These are phyloP conservation scores for Cerastis leucographa DNA, from an alignment of 2,888 invertebrate species.

Conservation along the genomic window DNA sequence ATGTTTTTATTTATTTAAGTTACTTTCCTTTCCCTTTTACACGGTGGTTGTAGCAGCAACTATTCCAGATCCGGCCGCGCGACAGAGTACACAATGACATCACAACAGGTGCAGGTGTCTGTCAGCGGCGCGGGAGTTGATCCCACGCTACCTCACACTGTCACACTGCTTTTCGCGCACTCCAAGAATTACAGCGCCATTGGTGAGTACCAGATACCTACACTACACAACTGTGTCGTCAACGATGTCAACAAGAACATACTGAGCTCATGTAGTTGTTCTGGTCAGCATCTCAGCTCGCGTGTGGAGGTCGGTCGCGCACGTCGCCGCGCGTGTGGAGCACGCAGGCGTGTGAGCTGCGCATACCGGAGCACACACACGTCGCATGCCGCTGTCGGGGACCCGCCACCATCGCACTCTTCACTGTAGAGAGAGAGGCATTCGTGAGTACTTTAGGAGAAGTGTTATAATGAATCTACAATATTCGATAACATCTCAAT, in stretches of 20 bases:
- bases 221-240: neutral
- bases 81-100: slow-evolving; percentile 92
- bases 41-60: slow-evolving; percentile 74
- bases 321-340: slow-evolving; percentile 86
- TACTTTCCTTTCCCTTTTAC: slow-evolving; percentile 46
- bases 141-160: slow-evolving; percentile 80
- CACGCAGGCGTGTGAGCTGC: slow-evolving; percentile 84
- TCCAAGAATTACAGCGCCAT: slow-evolving; percentile 84
- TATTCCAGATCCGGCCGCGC: slow-evolving; percentile 91
- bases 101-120: slow-evolving; percentile 87
- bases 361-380: slow-evolving; percentile 81
- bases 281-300: slow-evolving; percentile 80
- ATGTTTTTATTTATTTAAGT: slow-evolving; percentile 17
- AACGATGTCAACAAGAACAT: neutral
- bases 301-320: slow-evolving; percentile 84
- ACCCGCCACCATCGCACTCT: slow-evolving; percentile 83
- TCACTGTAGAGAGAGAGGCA: slow-evolving; percentile 82
- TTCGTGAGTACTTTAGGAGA: slow-evolving; percentile 76
- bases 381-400: slow-evolving; percentile 84
- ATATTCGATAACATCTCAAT: slow-evolving; percentile 4
- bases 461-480: neutral
- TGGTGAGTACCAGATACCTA: slow-evolving; percentile 73
- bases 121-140: slow-evolving; percentile 79
- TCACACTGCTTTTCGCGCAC: slow-evolving; percentile 83
- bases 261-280: slow-evolving; percentile 17